Percentiles rank a stretch among this genome's conserved stretches.
phyloP scores from a whole-genome alignment of 2,888 invertebrate genomes.

The Linnaemya tessellans region DNA sequence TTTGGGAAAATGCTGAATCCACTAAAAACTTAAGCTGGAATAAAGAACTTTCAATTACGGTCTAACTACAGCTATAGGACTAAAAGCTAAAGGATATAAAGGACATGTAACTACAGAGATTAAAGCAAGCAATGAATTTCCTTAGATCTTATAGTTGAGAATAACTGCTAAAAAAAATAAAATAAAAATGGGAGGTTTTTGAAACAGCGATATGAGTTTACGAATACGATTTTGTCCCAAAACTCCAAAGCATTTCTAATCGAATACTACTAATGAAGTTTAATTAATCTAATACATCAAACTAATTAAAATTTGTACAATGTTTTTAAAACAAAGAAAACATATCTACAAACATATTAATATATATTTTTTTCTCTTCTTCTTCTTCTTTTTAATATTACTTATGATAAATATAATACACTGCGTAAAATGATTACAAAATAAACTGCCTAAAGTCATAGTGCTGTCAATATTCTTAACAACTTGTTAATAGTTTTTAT shows the following conservation, averaged over 20 bases:
- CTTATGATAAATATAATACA: constrained; percentile 55
- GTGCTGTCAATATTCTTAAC: constrained; percentile 25
- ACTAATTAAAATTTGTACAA: constrained; percentile 62
- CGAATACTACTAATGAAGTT: constrained; percentile 9
- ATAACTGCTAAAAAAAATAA: not conserved
- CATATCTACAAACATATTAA: constrained; percentile 55
- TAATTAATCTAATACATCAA: constrained; percentile 33
- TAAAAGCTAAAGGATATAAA: no score
- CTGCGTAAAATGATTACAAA: constrained; percentile 25
- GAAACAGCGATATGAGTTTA: constrained; percentile 45
- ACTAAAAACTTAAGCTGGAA: no score
- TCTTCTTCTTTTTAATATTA: not conserved
- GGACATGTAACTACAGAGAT: not conserved
- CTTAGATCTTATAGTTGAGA: not conserved
- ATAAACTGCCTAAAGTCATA: constrained; percentile 7
- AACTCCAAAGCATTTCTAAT: constrained; percentile 57
- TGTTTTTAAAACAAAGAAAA: constrained; percentile 10
- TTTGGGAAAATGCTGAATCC: no score
- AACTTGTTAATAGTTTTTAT: constrained; percentile 31
- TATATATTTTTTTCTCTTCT: not conserved
- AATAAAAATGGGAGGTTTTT: constrained; percentile 17
- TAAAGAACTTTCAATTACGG: no score
- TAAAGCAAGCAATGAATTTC: not conserved
- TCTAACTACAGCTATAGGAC: no score
- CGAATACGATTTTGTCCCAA: constrained; percentile 54